A percentile compares a stretch with the other conserved stretches of the same genome.
Evolutionary conservation across 2,113 vertebrate species (phyloP).

Genomic region (Meleagris gallopavo): DNA sequence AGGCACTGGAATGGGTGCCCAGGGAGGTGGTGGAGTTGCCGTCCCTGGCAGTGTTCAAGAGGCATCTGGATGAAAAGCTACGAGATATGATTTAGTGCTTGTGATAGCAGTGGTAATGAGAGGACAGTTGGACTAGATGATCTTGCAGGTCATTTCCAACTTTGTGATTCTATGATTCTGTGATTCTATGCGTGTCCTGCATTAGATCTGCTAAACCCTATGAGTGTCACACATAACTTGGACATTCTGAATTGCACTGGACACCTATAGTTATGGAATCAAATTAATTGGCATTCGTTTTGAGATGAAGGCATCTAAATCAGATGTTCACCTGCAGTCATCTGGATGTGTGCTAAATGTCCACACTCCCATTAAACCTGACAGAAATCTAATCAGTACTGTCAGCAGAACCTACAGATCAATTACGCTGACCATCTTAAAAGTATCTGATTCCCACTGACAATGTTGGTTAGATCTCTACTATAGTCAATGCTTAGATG

Average conservation of each 20-base stretch:
- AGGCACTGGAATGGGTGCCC: too few relatives aligned
- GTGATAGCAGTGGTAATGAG: too few relatives aligned
- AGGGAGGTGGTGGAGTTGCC: too few relatives aligned
- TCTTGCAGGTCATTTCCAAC: too few relatives aligned
- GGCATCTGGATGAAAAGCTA: too few relatives aligned
- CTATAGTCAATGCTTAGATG: background rate
- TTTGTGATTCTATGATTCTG: too few relatives aligned
- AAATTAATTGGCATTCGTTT: background rate
- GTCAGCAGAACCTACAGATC: background rate
- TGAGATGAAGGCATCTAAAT: background rate
- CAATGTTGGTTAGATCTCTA: background rate
- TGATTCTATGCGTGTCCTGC: background rate
- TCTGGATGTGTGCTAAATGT: background rate
- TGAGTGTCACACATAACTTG: background rate
- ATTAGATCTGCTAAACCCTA: background rate
- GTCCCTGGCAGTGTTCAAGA: too few relatives aligned
- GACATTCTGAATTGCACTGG: background rate
- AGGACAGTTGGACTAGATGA: too few relatives aligned
- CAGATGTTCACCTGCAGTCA: rapidly evolving
- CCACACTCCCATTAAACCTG: background rate
- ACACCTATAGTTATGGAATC: background rate
- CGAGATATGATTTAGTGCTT: too few relatives aligned
- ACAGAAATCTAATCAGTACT: background rate
- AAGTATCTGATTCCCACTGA: background rate
- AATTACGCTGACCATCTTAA: background rate